A percentile compares a stretch with the other conserved stretches of the same genome.
phyloP scores from a whole-genome alignment of 2,797 vertebrate species.

The Cynopterus sphinx region DNA sequence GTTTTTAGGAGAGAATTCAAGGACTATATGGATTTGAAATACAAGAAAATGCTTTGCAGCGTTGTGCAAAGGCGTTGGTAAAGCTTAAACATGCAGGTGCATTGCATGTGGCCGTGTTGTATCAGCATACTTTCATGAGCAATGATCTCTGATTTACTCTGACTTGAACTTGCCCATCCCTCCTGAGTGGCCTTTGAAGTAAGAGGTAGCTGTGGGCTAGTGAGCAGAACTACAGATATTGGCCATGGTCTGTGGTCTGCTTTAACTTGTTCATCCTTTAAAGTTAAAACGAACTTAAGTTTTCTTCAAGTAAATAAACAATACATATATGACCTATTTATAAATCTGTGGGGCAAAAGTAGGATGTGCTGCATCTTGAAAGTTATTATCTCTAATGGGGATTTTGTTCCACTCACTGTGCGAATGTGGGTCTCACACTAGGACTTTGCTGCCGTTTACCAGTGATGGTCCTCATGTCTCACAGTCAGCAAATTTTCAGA shows the following conservation, averaged over 20 bases:
- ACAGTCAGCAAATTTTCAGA: background rate
- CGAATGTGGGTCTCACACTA: background rate
- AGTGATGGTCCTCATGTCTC: background rate
- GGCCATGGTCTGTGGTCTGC: background rate
- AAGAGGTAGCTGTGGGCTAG: background rate
- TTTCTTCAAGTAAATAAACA: background rate
- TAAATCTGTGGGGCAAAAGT: background rate
- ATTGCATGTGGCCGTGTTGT: background rate
- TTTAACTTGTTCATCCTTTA: background rate
- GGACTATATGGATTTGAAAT: background rate
- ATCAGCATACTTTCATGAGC: background rate
- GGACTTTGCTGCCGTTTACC: background rate
- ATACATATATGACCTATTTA: background rate
- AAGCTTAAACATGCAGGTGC: background rate
- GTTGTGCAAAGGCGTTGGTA: background rate
- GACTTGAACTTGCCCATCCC: background rate
- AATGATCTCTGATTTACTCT: background rate
- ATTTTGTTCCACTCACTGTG: background rate
- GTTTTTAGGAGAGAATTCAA: background rate
- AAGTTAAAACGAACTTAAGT: background rate
- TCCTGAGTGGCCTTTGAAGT: background rate
- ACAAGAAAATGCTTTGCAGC: background rate
- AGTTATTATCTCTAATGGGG: background rate
- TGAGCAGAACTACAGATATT: background rate
- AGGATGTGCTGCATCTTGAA: background rate